Conservation (phyloP, 2,113 vertebrate genomes). For the Irena cyanogastra region DNA sequence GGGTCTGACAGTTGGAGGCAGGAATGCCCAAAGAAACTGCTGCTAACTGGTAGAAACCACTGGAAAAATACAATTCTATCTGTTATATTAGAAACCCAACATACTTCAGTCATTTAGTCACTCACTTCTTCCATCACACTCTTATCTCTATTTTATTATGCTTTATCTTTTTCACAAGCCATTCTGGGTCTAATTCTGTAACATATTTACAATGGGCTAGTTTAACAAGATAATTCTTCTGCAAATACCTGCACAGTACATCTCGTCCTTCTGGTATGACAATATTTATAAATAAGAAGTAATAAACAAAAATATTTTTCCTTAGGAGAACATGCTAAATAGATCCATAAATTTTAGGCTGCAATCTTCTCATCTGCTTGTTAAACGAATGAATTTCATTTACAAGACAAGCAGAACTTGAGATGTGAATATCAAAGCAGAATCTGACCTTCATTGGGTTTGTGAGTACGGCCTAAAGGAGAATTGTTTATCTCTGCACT, state of each 20-base stretch:
- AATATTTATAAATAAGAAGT: neutral
- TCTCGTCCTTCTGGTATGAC: neutral
- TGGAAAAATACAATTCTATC: neutral
- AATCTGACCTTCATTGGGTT: neutral
- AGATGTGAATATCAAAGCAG: neutral
- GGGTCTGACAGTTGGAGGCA: neutral
- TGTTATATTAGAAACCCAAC: neutral
- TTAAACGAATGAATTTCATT: neutral
- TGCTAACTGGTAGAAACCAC: neutral
- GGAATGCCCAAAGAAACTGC: neutral
- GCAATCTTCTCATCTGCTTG: neutral
- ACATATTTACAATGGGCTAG: neutral
- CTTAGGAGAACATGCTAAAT: neutral
- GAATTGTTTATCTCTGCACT: neutral
- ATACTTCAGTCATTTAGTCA: neutral
- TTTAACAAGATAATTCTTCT: neutral
- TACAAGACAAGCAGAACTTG: neutral
- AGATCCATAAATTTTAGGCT: neutral
- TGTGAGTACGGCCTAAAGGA: neutral
- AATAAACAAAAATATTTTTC: neutral
- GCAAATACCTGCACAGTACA: neutral
- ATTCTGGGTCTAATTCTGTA: neutral
- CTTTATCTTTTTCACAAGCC: constrained; percentile 4
- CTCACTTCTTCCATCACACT: neutral
- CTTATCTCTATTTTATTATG: constrained; percentile 13